Evolutionary conservation across 2,888 invertebrate species (phyloP).

Genomic region (Himalopsyche japonica): DNA sequence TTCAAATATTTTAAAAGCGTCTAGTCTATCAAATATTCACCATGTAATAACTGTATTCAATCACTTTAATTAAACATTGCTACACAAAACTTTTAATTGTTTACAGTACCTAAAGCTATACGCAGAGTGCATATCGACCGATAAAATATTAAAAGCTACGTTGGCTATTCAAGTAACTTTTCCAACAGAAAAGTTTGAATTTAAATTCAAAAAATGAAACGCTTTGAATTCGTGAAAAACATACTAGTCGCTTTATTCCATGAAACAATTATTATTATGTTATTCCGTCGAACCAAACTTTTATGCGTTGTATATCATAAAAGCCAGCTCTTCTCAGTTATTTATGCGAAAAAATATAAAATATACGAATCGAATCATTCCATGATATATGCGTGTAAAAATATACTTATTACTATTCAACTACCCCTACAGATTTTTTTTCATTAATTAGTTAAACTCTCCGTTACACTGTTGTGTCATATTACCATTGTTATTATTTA

Average conservation of each 20-base stretch:
- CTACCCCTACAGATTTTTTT: no score
- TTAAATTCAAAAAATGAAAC: not conserved
- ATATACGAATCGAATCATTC: no score
- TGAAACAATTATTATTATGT: not conserved
- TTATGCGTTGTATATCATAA: not conserved
- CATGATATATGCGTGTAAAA: no score
- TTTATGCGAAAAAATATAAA: no score
- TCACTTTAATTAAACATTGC: no score
- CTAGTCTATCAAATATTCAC: no score
- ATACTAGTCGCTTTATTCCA: not conserved
- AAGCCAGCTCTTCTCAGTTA: not conserved
- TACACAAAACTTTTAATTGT: not conserved
- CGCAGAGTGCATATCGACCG: not conserved
- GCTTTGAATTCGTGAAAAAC: not conserved
- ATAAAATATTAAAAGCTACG: not conserved
- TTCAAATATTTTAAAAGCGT: no score
- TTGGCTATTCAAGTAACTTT: not conserved
- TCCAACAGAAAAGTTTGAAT: not conserved
- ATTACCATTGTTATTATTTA: no score
- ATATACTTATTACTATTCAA: no score
- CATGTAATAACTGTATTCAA: no score
- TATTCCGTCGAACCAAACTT: conserved; percentile 1
- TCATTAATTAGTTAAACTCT: no score
- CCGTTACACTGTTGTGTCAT: no score
- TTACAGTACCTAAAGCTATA: not conserved